Conservation (phyloP, 2,113 vertebrate species). For the Illadopsis cleaveri region DNA sequence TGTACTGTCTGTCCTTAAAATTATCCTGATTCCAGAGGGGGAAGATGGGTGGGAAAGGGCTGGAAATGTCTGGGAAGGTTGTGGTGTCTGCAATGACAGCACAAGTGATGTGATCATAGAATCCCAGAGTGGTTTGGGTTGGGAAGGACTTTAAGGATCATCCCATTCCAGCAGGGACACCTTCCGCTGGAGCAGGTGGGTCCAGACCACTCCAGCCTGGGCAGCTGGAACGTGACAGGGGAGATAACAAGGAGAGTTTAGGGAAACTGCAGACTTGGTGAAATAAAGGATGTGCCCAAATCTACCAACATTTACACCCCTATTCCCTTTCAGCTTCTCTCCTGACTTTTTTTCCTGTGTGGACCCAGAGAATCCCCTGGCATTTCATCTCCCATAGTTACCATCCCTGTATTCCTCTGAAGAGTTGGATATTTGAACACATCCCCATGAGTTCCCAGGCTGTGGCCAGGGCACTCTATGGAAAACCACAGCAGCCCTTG, state of each 20-base stretch:
- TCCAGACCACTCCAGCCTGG: not conserved
- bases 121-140: not conserved
- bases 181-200: not conserved
- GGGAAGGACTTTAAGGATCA: not conserved
- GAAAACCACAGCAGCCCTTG: not conserved
- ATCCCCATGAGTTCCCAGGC: rapidly evolving
- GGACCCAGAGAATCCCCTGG: no score
- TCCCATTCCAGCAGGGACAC: not conserved
- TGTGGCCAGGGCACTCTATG: not conserved
- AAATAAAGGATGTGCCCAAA: not conserved
- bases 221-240: not conserved
- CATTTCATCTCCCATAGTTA: not conserved
- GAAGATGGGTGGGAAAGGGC: no score
- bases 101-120: rapidly evolving
- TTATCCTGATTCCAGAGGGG: not conserved
- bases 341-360: no score
- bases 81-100: not conserved
- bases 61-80: not conserved
- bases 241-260: not conserved
- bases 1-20: not conserved
- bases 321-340: not conserved
- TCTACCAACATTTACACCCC: not conserved
- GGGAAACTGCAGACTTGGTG: not conserved
- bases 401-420: not conserved
- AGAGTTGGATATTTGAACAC: rapidly evolving